Conservation (phyloP, 2,113 vertebrate genomes). For the Caranx melampygus region DNA sequence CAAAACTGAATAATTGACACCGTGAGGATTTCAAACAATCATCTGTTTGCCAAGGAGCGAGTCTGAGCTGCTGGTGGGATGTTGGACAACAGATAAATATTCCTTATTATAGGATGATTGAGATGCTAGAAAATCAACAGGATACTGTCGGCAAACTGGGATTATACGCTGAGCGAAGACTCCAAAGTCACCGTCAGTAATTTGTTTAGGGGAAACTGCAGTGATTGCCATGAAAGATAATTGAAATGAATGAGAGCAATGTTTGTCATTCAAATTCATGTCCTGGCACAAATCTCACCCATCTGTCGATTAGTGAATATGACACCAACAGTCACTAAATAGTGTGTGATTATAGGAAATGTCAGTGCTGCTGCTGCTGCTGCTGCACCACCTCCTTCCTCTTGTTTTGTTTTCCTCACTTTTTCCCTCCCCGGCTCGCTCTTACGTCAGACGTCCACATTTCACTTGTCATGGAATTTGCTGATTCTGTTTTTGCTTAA, state of each 20-base stretch:
- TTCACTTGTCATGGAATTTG: constrained; percentile 2
- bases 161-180: constrained; percentile 17
- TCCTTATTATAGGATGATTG: background rate
- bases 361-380: too few species aligned
- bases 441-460: constrained; percentile 1
- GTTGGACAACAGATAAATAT: background rate
- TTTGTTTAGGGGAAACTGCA: constrained; percentile 6
- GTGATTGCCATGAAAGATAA: constrained; percentile 2
- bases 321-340: constrained; percentile 8
- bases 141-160: background rate
- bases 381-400: background rate
- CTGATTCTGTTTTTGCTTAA: constrained; percentile 11
- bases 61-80: constrained; percentile 36
- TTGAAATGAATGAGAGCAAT: constrained; percentile 15
- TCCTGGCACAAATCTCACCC: constrained; percentile 5
- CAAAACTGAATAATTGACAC: constrained; percentile 67
- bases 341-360: constrained; percentile 1
- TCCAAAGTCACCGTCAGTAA: background rate
- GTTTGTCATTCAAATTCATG: constrained; percentile 28
- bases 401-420: background rate
- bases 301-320: constrained; percentile 22
- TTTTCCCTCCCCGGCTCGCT: background rate
- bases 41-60: constrained; percentile 34
- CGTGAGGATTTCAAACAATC: constrained; percentile 56
- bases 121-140: constrained; percentile 13